Base-by-base conservation (phyloP, 2,888 invertebrate genomes). In the Xylota segnis region DNA sequence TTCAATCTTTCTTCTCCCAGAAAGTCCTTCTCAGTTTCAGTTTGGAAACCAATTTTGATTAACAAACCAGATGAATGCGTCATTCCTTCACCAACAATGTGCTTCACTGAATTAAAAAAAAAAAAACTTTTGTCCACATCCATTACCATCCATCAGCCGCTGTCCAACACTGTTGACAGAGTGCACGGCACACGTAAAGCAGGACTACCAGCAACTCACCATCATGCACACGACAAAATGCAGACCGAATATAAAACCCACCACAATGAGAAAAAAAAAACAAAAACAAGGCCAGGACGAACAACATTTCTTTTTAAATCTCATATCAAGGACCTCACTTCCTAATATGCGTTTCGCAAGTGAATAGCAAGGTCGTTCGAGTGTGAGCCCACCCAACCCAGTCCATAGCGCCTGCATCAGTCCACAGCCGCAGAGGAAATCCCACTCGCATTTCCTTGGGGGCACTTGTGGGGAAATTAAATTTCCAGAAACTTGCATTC, bases 381-480 rank as follows among this genome's bases (percentile, higher is more conserved):
- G 71, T 63, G 78, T 52, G 76, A 66, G 45, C 12, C 14, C 5
- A 12, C 45, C 56, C 14, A 9, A 12, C 45, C 56, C 32, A 18
- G 23, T 4, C 23, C 23, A 3, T 12, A 34, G 27, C 47, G n/a
- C n/a, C n/a, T 58, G 34, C 59, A 72, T 6, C 14, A 37, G 50
- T 61, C 50, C 43, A 52, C 37, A 71, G 58, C 66, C 66, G 23
- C 68, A 43, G 12, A 74, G 81, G 74, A 81, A 74, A 81, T 81
- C 74, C 81, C 68, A 52, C 52, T 75, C 47, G 70, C 75, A 75
- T 75, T 66, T 75, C 75, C 82, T 65, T 50, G 7, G 71, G 68
- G 82, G 56, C 75, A 75, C 63, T 82, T 76, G 70, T 70, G 82
- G 58, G 61, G 54, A 76, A 76, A 82, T 75, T 76, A 76, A 76